Evolutionary conservation across 2,888 invertebrate species (phyloP).

Genomic region (Macrophya annulata): DNA sequence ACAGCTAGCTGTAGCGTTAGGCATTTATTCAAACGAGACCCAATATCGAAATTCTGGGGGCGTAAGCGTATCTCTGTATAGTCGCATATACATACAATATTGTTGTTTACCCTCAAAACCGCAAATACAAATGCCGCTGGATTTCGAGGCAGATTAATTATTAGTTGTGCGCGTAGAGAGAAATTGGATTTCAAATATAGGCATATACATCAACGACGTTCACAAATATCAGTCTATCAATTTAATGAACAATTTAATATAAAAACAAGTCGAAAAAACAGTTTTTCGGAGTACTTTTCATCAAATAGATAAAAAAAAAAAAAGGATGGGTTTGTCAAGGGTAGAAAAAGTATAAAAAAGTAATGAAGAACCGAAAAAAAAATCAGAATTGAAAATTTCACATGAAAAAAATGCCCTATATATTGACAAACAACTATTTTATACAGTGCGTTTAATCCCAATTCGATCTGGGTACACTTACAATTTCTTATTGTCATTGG

Average conservation of each 20-base stretch:
- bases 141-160: neutral
- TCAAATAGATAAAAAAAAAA: no score
- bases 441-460: no score
- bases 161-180: neutral
- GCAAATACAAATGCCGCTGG: neutral
- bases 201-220: neutral
- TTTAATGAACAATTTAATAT: neutral
- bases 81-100: neutral
- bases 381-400: no score
- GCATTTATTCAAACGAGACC: constrained; percentile 9
- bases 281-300: no score
- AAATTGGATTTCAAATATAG: neutral
- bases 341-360: no score
- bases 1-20: neutral
- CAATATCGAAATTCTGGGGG: constrained; percentile 9
- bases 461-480: no score
- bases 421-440: no score
- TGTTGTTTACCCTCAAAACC: constrained; percentile 21
- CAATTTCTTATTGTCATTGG: no score
- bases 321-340: no score
- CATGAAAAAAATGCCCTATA: no score
- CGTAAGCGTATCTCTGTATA: neutral
- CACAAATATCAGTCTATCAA: neutral
- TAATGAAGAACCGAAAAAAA: no score
- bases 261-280: no score